Percentiles rank a stretch among this genome's conserved stretches.
Evolutionary conservation across 2,888 invertebrate genomes (phyloP).

Genomic region (Bruchidius siliquastri): DNA sequence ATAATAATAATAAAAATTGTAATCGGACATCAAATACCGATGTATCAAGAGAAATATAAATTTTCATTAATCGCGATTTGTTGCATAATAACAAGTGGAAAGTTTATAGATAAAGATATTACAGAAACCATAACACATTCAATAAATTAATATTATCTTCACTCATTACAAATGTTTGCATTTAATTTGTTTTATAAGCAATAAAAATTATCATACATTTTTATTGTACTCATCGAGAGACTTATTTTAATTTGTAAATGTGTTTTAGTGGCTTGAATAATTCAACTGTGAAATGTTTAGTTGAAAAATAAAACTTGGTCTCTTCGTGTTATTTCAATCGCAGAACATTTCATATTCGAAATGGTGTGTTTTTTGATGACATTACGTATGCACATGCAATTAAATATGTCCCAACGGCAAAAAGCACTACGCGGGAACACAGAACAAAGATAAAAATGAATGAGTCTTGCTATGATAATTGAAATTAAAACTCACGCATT

Average conservation of each 20-base stretch:
- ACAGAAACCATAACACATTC: background rate
- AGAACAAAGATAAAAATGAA: too few species aligned
- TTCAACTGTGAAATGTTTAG: too few species aligned
- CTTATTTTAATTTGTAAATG: conserved; percentile 48
- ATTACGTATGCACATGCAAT: too few species aligned
- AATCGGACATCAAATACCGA: too few species aligned
- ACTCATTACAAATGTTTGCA: background rate
- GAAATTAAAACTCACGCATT: conserved; percentile 54
- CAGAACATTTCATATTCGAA: too few species aligned
- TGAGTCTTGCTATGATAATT: too few species aligned
- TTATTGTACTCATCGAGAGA: background rate
- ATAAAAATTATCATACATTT: background rate
- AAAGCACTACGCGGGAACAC: too few species aligned
- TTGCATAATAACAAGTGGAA: background rate
- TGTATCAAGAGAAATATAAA: background rate
- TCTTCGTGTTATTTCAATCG: too few species aligned
- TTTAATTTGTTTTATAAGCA: background rate
- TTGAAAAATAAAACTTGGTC: too few species aligned
- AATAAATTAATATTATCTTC: background rate
- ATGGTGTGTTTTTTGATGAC: too few species aligned
- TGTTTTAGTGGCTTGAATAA: background rate
- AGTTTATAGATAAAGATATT: background rate
- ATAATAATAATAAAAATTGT: background rate
- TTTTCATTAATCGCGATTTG: background rate
- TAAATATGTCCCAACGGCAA: too few species aligned